A percentile compares a stretch with the other conserved stretches of the same genome.
Conservation (phyloP, 1,140 invertebrate species). For the Scaptodrosophila lebanonensis region DNA sequence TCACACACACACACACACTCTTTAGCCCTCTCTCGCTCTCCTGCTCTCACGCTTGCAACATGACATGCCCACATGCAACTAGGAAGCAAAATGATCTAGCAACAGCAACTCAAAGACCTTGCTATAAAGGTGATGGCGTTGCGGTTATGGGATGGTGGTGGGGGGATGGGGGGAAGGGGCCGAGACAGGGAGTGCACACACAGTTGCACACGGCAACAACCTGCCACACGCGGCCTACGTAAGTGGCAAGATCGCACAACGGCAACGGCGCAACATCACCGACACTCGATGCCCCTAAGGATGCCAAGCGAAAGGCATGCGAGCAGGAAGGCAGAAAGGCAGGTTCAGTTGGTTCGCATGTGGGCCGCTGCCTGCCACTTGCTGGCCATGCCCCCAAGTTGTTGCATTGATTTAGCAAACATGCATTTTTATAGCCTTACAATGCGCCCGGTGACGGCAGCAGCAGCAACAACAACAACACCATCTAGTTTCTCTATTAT, state of each 20-base stretch:
- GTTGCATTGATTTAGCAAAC: constrained; percentile 76
- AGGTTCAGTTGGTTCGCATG: constrained; percentile 62
- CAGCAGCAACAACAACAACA: constrained; percentile 23
- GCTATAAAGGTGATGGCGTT: too few relatives aligned
- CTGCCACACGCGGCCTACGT: constrained; percentile 76
- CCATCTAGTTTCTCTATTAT: constrained; percentile 73
- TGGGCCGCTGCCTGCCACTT: constrained; percentile 30
- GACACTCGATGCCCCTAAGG: constrained; percentile 42
- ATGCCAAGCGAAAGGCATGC: constrained; percentile 71
- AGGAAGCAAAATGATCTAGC: constrained; percentile 72
- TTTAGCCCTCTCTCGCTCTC: constrained; percentile 6
- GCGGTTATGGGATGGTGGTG: too few relatives aligned
- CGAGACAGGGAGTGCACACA: constrained; percentile 12
- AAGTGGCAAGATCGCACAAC: constrained; percentile 75
- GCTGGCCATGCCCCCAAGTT: constrained; percentile 68
- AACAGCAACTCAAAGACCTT: constrained; percentile 52
- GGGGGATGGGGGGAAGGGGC: constrained; percentile 40
- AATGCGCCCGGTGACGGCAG: constrained; percentile 59
- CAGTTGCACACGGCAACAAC: constrained; percentile 48
- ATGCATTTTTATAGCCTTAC: constrained; percentile 75
- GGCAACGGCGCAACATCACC: constrained; percentile 26
- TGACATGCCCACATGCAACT: constrained; percentile 51
- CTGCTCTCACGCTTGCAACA: constrained; percentile 47
- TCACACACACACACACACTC: constrained; percentile 23
- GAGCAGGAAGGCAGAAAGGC: constrained; percentile 35